phyloP scores from a whole-genome alignment of 2,797 vertebrate species.

The Syndactyla subalaris region DNA sequence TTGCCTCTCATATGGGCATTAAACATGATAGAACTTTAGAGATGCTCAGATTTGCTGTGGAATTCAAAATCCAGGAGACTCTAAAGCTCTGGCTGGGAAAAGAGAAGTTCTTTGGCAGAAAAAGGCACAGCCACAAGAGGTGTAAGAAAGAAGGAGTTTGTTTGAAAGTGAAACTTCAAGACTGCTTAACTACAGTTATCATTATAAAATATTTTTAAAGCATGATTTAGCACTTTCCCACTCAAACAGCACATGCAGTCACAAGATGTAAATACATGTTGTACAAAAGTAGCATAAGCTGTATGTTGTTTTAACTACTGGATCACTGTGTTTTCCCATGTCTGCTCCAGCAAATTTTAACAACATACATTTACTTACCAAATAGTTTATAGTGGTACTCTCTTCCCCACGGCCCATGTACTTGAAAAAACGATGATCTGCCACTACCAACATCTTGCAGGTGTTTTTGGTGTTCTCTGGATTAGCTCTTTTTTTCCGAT shows the following conservation, averaged over 20 bases:
- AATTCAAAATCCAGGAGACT: not conserved
- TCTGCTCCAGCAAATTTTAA: not conserved
- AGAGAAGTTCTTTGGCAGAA: not conserved
- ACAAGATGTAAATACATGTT: not conserved
- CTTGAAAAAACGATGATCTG: slow-evolving; percentile 93
- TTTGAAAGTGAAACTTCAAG: not conserved
- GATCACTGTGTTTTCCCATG: not conserved
- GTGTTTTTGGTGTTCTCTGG: slow-evolving; percentile 88
- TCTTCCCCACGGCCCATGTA: slow-evolving; percentile 95
- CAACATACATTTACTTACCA: slow-evolving; percentile 78
- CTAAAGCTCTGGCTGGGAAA: not conserved
- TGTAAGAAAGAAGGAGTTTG: not conserved
- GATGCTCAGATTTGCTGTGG: not conserved
- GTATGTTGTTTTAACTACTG: not conserved
- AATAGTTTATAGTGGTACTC: slow-evolving; percentile 96
- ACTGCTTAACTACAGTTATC: not conserved
- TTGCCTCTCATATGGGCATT: not conserved
- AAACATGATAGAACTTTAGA: not conserved
- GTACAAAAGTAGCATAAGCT: not conserved
- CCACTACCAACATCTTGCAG: slow-evolving; percentile 92
- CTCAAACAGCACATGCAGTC: not conserved
- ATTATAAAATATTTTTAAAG: not conserved
- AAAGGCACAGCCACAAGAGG: not conserved
- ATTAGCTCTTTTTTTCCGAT: slow-evolving; percentile 79
- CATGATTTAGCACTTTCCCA: not conserved